Conservation (phyloP, 2,797 vertebrate genomes). For the Sciurus vulgaris region DNA sequence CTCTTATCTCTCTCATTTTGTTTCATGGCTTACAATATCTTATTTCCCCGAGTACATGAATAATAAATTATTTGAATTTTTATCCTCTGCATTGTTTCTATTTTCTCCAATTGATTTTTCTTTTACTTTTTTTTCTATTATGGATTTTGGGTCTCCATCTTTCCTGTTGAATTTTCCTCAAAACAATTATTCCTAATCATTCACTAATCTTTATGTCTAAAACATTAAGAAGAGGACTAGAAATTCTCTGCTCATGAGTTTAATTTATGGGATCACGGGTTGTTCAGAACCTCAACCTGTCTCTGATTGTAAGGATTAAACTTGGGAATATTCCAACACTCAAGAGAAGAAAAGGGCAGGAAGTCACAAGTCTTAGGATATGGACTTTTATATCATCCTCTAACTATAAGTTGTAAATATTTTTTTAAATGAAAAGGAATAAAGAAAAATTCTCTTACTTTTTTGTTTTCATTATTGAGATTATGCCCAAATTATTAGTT, state of each 20-base stretch:
- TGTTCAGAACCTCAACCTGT: neutral
- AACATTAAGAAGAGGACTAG: neutral
- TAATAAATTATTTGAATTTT: neutral
- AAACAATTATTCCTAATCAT: neutral
- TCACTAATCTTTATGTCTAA: neutral
- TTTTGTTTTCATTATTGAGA: neutral
- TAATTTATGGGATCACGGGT: neutral
- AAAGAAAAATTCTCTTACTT: neutral
- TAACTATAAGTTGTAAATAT: neutral
- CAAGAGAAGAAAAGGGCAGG: neutral
- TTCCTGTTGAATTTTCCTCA: neutral
- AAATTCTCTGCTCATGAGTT: neutral
- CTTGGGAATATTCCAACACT: neutral
- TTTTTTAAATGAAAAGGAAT: neutral
- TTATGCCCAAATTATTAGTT: neutral
- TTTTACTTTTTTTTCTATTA: neutral
- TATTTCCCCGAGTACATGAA: neutral
- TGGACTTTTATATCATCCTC: neutral
- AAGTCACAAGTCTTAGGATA: neutral
- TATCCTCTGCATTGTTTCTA: neutral
- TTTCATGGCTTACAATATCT: neutral
- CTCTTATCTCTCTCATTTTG: neutral
- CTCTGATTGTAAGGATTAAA: neutral
- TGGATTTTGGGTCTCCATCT: neutral
- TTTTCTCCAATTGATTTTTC: neutral